Evolutionary conservation across 2,797 vertebrate species (phyloP).

Genomic region (Coccyzus lansbergi): DNA sequence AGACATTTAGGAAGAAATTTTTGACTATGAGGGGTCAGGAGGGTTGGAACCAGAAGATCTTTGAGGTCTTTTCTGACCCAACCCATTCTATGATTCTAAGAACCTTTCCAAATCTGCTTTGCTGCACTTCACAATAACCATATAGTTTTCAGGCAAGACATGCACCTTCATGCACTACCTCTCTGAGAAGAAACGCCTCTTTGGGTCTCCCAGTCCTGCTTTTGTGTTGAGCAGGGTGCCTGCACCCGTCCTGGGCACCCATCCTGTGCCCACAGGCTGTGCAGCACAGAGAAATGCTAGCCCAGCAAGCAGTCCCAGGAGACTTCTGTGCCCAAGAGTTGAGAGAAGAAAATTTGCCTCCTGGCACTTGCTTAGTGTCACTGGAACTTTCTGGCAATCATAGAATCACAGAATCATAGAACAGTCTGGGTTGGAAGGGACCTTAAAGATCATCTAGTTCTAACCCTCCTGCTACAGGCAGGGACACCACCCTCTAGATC

Average conservation of each 20-base stretch:
- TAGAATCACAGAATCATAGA: no score
- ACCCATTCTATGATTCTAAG: no score
- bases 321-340: not conserved
- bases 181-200: rapidly evolving
- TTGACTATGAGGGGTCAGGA: no score
- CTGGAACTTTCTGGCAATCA: not conserved
- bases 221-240: rapidly evolving
- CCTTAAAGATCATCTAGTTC: no score
- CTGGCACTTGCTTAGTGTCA: no score
- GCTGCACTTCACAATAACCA: rapidly evolving
- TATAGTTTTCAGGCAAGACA: not conserved
- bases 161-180: rapidly evolving
- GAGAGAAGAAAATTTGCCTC: not conserved
- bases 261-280: rapidly evolving
- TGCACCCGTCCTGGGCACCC: rapidly evolving
- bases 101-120: not conserved
- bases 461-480: no score
- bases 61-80: no score
- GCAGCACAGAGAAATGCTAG: not conserved
- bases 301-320: not conserved
- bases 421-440: no score
- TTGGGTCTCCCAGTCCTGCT: rapidly evolving
- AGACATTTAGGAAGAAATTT: no score
- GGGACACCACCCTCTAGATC: no score
- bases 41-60: no score